Conservation (phyloP, 1,140 invertebrate genomes). For the Nasonia longicornis region DNA sequence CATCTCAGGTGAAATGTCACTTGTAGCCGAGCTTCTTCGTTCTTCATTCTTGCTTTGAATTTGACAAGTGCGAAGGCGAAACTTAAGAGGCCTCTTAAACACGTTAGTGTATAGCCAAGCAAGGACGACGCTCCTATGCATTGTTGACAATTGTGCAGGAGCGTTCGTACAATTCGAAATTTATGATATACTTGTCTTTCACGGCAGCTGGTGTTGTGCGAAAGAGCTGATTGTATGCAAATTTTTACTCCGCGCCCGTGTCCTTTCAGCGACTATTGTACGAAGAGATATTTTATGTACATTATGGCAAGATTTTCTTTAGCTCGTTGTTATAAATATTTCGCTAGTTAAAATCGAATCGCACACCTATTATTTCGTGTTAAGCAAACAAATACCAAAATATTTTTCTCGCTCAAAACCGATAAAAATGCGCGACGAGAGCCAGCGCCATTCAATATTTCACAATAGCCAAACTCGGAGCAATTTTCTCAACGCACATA, state of each 20-base stretch:
- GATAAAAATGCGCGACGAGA: neutral
- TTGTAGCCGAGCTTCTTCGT: neutral
- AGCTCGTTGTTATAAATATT: no score
- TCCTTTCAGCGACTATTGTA: neutral
- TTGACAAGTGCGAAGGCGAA: neutral
- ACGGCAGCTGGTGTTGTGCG: neutral
- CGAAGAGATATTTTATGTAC: neutral
- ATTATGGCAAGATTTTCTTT: no score
- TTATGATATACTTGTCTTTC: neutral
- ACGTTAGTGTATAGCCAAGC: neutral
- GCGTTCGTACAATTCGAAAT: neutral
- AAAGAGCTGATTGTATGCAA: neutral
- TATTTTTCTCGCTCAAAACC: neutral
- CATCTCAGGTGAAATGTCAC: constrained; percentile 1
- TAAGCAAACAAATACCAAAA: neutral
- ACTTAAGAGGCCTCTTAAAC: neutral
- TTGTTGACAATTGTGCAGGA: neutral
- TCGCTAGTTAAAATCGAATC: no score
- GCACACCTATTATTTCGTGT: neutral
- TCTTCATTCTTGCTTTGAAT: neutral
- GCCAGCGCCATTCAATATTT: neutral
- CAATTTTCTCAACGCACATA: neutral
- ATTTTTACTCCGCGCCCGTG: neutral
- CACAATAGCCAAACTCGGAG: neutral
- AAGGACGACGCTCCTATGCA: neutral